Evolutionary conservation across 2,797 vertebrate genomes (phyloP).

Genomic region (Carcharodon carcharias): DNA sequence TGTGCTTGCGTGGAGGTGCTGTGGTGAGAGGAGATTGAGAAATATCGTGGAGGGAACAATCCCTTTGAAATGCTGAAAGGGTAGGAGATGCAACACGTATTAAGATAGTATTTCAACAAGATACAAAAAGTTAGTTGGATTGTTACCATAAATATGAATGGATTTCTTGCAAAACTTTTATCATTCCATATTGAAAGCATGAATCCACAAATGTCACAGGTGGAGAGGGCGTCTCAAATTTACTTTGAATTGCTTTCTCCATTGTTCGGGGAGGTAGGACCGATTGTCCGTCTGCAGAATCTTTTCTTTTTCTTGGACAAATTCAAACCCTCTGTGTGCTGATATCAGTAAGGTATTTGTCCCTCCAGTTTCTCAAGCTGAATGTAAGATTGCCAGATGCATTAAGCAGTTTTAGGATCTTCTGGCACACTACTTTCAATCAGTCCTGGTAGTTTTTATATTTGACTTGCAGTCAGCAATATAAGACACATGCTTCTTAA

Average conservation of each 20-base stretch:
- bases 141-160: not conserved
- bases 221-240: not conserved
- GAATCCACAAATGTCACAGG: not conserved
- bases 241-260: not conserved
- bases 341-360: not conserved
- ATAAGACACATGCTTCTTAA: not conserved
- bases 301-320: not conserved
- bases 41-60: no score
- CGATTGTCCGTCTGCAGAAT: not conserved
- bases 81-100: no score
- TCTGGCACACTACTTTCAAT: not conserved
- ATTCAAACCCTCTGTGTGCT: not conserved
- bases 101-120: not conserved
- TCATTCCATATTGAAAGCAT: not conserved
- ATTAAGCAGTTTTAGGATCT: not conserved
- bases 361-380: not conserved
- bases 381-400: not conserved
- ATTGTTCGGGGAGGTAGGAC: not conserved
- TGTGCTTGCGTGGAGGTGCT: no score
- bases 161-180: not conserved
- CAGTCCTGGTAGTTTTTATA: no score
- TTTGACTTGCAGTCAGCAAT: not conserved
- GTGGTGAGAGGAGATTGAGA: no score
- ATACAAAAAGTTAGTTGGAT: not conserved
- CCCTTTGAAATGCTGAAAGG: no score